Percentiles rank a stretch among this genome's conserved stretches.
phyloP scores from a whole-genome alignment of 2,113 vertebrate genomes.

The Glaucidium brasilianum region DNA sequence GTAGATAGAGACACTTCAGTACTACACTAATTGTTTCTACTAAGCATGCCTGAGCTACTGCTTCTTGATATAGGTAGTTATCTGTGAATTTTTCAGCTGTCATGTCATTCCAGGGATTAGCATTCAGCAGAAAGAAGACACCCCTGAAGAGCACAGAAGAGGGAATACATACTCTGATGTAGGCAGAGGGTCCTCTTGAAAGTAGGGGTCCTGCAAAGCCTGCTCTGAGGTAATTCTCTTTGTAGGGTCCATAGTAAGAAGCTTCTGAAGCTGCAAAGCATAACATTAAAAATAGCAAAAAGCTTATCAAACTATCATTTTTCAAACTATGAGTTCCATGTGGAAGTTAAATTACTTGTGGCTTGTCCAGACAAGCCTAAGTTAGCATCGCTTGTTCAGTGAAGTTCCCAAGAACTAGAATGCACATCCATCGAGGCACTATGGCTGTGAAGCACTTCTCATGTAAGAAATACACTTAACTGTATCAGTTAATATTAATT shows the following conservation, averaged over 20 bases:
- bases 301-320: slow-evolving; percentile 17
- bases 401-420: neutral
- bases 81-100: neutral
- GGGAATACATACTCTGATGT: slow-evolving; percentile 86
- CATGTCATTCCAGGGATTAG: neutral
- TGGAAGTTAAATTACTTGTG: neutral
- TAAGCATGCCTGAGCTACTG: neutral
- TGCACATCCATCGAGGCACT: neutral
- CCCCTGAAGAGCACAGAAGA: neutral
- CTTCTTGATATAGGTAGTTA: neutral
- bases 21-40: neutral
- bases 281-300: slow-evolving; percentile 18
- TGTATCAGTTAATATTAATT: neutral
- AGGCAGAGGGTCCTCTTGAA: slow-evolving; percentile 95
- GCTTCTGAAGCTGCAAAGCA: slow-evolving; percentile 89
- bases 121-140: neutral
- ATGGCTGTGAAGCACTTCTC: neutral
- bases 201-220: slow-evolving; percentile 94
- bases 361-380: neutral
- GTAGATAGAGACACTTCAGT: neutral
- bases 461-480: neutral
- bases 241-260: slow-evolving; percentile 98
- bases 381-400: neutral
- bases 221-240: slow-evolving; percentile 98
- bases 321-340: neutral